Evolutionary conservation across 2,888 invertebrate species (phyloP), one percentile per base, ranked within the genome.

Genomic region (Amphipoea lucens): DNA sequence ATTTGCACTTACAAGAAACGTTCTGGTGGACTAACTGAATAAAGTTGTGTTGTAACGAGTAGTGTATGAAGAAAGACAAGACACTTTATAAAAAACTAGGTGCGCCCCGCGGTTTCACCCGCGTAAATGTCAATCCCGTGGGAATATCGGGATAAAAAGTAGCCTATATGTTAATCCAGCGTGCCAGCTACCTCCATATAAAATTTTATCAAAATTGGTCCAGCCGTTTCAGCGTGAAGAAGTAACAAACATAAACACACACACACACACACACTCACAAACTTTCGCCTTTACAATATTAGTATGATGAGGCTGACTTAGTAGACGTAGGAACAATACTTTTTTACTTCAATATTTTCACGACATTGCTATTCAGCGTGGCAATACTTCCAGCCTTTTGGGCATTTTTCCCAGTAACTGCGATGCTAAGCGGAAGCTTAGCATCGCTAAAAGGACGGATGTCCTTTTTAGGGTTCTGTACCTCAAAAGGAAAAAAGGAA

Each of bases 1-100:
- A 69, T 72, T 82, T 83, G 42, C 69, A 78, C 79, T 86, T 83
- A 78, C 20, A 74, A 78, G 40, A 67, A 74, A 67, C 45, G 20
- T 23, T 65, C 63, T 36, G 67, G n/a, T n/a, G 14, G 62, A 20
- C 57, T 72, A 63, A 63, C 29, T 74, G 48, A 76, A 82, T 72
- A 72, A 68, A 81, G 3, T n/a, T 12, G 23, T 29, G 36, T 36
- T 51, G 36, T 48, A n/a, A 11, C 36, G 2, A 7, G 36, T 9
- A 45, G 14, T 65, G 54, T 78, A 57, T 70, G 40, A 57, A 17
- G 54, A 36, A 69, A 36, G 4, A 12, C 23, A 5, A 29, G 48
- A 69, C 12, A 20, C 20, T 20, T 48, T 48, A 29, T 12, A 23
- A 60, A n/a, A n/a, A 2, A 36, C 36, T 36, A 36, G 36, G 1